Base-by-base conservation (phyloP, 2,888 invertebrate species). In the Meiosimyza platycephala region DNA sequence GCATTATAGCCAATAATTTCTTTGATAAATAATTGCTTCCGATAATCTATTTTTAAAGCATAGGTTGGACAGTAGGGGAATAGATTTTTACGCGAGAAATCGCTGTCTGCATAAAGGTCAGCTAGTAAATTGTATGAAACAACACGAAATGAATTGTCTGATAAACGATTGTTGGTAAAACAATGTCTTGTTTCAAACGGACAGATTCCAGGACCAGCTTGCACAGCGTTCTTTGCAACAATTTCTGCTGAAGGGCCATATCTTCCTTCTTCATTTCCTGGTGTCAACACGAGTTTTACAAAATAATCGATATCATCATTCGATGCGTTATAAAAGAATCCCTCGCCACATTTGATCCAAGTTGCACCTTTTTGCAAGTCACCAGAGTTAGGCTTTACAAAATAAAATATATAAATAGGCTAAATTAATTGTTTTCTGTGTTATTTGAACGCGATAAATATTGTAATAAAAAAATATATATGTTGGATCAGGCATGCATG, bases 81-180 rank as follows among this genome's bases (percentile, higher is more conserved):
- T 1, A 98, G 88, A 68, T 90, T 89, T 67, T 89, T 90, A 80
- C 93, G 89, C 0, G 94, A 91, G 83, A 90, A 91, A 76, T 95
- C 95, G 1, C 95, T 93, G 85, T 96, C 95, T 75, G 96, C 93
- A 86, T 98, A 99, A 40, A 94, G 86, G 88, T 97, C 95, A 6
- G 98, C 98, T 78, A 99, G 88, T 79, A 98, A 92, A 85, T 98
- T 98, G 84, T 98, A 98, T 0, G 93, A 91, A 6, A 96, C 90
- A 74, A 97, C 90, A 65, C 98, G 90, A n/a, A 84, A 80, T 59
- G 76, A 77, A 78, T 87, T 89, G 15, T 88, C 88, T 47, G 82
- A 83, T 15, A 93, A 85, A 79, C 88, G 89, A 48, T 89, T 80
- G 74, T 85, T 83, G 0, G 96, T 96, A 84, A 92, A 93, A 59